Base-by-base conservation (phyloP, 1,140 invertebrate genomes). In the Zaprionus camerounensis region DNA sequence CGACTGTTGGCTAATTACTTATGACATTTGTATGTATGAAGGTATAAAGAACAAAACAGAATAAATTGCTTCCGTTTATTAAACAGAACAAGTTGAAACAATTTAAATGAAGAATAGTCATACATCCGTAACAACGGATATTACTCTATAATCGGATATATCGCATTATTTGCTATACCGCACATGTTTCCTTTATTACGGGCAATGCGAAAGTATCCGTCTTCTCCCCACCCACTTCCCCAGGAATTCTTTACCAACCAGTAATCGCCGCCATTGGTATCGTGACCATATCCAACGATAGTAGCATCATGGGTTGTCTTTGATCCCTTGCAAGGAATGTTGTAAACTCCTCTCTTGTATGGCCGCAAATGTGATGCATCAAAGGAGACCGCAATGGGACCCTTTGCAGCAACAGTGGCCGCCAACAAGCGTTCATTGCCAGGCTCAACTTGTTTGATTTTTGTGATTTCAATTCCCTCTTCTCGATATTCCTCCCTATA, bases 211-310 rank as follows among this genome's bases (percentile, higher is more conserved):
- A 96, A 93, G 88, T 94, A 96, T 2, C 95, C 95, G 1, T 93
- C 51, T 34, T 94, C 92, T 15, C 95, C 95, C 94, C 94, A 95
- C 13, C 67, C 9, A 44, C 58, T 5, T 2, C 93, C 93, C 93
- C 93, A 94, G 13, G 82, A 93, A 91, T 96, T 96, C 86, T 96
- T 96, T 12, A 96, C 92, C n/a, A 96, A 78, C 95, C 95, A 96
- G 82, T 95, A 96, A 55, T 94, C 93, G 3, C 65, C 36, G 0
- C 93, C 94, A 22, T 82, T 76, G 15, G 93, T 86, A 41, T 94
- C 94, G 5, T 94, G 94, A 12, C 97, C 97, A 92, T 97, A 98
- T 46, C 98, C 97, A 51, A 98, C 96, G 3, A 90, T 56, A 7
- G 80, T 44, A 3, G 84, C 71, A 95, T 94, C 11, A 98, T 92